Percentiles rank a stretch among this genome's conserved stretches.
Conservation (phyloP, 1,140 invertebrate genomes). For the Galendromus occidentalis region DNA sequence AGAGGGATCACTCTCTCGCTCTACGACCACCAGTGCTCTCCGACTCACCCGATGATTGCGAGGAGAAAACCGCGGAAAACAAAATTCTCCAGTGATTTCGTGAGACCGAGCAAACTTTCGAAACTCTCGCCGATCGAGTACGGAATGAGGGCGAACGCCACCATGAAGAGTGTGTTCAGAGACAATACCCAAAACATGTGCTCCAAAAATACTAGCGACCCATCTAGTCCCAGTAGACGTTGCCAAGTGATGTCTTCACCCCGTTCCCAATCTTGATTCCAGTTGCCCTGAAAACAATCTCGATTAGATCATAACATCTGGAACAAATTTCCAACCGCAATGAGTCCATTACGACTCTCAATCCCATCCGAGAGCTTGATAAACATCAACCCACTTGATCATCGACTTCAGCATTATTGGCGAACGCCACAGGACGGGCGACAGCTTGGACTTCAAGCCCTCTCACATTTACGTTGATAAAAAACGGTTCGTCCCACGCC, state of each 20-base stretch:
- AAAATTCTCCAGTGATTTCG: background rate
- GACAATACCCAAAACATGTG: slow-evolving; percentile 99
- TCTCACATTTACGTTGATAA: slow-evolving; percentile 21
- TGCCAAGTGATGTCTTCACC: slow-evolving; percentile 98
- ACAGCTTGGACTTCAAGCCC: slow-evolving; percentile 24
- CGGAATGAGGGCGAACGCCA: slow-evolving; percentile 36
- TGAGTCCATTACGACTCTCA: slow-evolving; percentile 16
- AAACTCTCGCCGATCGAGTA: background rate
- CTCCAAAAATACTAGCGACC: slow-evolving; percentile 86
- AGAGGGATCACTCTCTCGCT: no score
- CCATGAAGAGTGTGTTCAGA: slow-evolving; percentile 82
- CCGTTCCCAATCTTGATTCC: slow-evolving; percentile 95
- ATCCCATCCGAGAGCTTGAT: background rate
- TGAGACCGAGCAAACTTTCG: background rate
- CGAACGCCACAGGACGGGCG: background rate
- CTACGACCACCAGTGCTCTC: no score
- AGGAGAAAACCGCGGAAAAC: background rate
- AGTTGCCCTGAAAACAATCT: slow-evolving; percentile 39
- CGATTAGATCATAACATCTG: slow-evolving; percentile 35
- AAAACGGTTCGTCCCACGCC: background rate
- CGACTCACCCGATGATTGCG: background rate
- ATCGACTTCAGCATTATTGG: slow-evolving; percentile 27
- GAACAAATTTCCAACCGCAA: no score
- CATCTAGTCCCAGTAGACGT: slow-evolving; percentile 78
- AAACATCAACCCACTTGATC: slow-evolving; percentile 27